Base-by-base conservation (phyloP, 2,888 invertebrate genomes). In the Drosophila barbarae region DNA sequence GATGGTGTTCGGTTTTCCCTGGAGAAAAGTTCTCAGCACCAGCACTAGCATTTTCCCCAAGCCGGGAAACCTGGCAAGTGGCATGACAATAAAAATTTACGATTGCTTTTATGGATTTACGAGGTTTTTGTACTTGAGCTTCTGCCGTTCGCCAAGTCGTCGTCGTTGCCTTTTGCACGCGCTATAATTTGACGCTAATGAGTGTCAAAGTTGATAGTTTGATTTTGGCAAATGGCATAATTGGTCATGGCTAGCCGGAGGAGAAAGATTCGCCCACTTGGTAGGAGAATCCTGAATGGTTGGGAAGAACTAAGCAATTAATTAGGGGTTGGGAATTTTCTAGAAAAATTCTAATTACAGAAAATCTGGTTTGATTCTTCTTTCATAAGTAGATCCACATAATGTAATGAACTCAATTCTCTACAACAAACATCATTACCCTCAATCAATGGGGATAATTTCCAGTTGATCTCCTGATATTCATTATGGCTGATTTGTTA, bases 91-190 rank as follows among this genome's bases (percentile, higher is more conserved):
- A 80, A 80, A 85, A 80, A 80, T 80, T 83, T 85, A 80, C 79
- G 79, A 80, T 85, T 83, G 79, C 79, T 85, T 80, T 80, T 85
- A 85, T 80, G 79, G 81, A 85, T 85, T 80, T 85, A 84, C 78
- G 78, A 78, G 82, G 82, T 72, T 81, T 69, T 69, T 67, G 66
- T 60, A 54, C 53, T 55, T 51, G 65, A 54, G 49, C 56, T 72
- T 72, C 67, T 69, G 50, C 50, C 26, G 41, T 44, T 64, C 18
- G 36, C 50, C 63, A 18, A 18, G 44, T 18, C 8, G n/a, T 46
- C 46, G 13, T 49, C 34, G 44, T 47, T 39, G 53, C 30, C 52
- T 46, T 30, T 54, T 81, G 66, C 77, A 81, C 72, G 68, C 73
- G 71, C 68, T 69, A 76, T 71, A 77, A 77, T 81, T 80, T 85